Conservation (phyloP, 2,797 vertebrate genomes). For the Kryptolebias ocellatus region DNA sequence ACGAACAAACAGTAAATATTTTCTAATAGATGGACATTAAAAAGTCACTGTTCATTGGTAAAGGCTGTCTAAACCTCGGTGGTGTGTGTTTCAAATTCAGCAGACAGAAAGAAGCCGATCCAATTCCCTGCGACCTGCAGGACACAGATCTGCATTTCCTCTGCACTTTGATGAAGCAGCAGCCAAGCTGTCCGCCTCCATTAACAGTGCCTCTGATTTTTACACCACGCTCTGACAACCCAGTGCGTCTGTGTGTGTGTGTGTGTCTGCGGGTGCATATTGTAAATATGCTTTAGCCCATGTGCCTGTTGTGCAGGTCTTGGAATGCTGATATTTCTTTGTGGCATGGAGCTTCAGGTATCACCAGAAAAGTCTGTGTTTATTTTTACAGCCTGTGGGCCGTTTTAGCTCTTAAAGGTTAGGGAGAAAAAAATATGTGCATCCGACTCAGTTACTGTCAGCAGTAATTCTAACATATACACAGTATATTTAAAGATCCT, state of each 20-base stretch:
- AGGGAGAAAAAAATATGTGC: not conserved
- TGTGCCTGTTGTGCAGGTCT: conserved; percentile 56
- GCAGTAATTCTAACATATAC: not conserved
- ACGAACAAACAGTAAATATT: conserved; percentile 54
- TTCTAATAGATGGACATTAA: conserved; percentile 44
- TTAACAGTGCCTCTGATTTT: conserved; percentile 76
- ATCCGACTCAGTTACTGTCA: conserved; percentile 5
- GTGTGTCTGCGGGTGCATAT: conserved; percentile 35
- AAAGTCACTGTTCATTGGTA: conserved; percentile 50
- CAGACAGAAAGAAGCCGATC: conserved; percentile 69
- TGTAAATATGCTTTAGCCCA: conserved; percentile 54
- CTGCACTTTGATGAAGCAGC: conserved; percentile 75
- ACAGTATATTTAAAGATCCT: not conserved
- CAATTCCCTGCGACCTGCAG: conserved; percentile 71
- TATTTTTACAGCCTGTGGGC: conserved; percentile 45
- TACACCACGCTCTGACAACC: conserved; percentile 66
- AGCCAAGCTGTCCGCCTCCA: conserved; percentile 74
- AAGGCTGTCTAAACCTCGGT: conserved; percentile 57
- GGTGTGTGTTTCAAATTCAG: conserved; percentile 61
- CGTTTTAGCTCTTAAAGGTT: conserved; percentile 9
- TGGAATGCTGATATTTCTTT: conserved; percentile 48
- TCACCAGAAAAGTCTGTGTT: conserved; percentile 25
- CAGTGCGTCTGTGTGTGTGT: conserved; percentile 29
- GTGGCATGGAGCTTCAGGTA: conserved; percentile 24
- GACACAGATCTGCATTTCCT: conserved; percentile 76